Base-by-base conservation (phyloP, 2,113 vertebrate species). In the Edolisoma coerulescens region DNA sequence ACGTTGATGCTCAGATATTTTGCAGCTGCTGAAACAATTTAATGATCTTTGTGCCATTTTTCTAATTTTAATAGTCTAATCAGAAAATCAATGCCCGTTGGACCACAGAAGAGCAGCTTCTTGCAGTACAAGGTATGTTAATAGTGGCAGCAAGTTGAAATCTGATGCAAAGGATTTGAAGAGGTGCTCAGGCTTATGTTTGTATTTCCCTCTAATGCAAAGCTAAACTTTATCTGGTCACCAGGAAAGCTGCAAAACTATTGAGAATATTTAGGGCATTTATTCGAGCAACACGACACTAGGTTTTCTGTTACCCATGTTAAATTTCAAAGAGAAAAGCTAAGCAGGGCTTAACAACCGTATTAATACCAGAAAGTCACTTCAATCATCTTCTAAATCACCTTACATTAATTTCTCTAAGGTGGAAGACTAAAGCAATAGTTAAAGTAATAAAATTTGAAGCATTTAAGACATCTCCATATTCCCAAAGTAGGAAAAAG, bases 71-170 rank as follows among this genome's bases (percentile, higher is more conserved):
- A 82, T 97, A 99, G 99, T 98, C 98, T 96, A 99, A 99, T 98
- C 99, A 99, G 98, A 99, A 99, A 98, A 98, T 99, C 95, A 99
- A 99, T 97, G 99, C 99, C 80, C 99, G 99, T 96, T 99, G 99
- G 99, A 99, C 99, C 75, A 99, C 99, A 92, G 99, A 99, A 96
- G 99, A 99, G 96, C 99, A 99, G 97, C 99, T 99, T 67, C 98
- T 99, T 97, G 99, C 99, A 74, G 99, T 99, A 91, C 99, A 99
- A 99, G 99, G 99, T 99, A 98, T 97, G 97, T 97, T 96, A 95
- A 96, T 89, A 94, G 92, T 71, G 95, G 75, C 81, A 97, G 88
- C 10, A 27, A 86, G 91, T 56, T 79, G 92, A 93, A 93, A 68
- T 81, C 59, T 80, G 26, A 42, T 94, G 69, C n/a, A 75, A 78